Evolutionary conservation across 2,888 invertebrate genomes (phyloP), one percentile per base, ranked within the genome.

Genomic region (Halictus ligatus): DNA sequence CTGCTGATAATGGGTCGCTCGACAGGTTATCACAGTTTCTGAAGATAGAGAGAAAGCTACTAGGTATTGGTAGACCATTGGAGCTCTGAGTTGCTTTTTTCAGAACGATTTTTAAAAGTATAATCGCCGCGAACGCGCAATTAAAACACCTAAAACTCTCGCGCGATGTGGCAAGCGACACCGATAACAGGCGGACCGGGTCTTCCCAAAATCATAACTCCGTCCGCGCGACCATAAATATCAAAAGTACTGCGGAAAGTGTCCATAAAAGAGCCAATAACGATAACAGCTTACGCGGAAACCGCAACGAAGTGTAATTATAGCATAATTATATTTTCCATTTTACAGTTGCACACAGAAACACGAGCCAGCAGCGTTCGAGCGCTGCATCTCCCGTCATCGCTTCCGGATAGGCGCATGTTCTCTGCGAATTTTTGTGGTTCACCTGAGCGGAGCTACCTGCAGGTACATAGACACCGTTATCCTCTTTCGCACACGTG

Each of bases 281-380:
- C 67, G 67, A 21, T 29, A 21, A 21, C 67, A 21, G 67, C 8
- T 10, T 35, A 21, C 35, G 35, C 35, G 67, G 67, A 67, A 35
- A 29, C 29, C 29, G 67, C 67, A 18, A 21, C 67, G 35, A 35
- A 21, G 15, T 15, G 18, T 35, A 67, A 67, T 67, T 67, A 64
- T 64, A 25, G 64, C 64, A 29, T 29, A 64, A 64, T 64, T 64
- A 64, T 64, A 64, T 64, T 64, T 64, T 64, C 64, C 15, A 64
- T 64, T 29, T 64, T 29, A 64, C 64, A 29, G 64, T 64, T 6
- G 64, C 25, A 7, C 29, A 29, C 21, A n/a, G 64, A 29, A 67
- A 67, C 35, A 67, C 67, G 67, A 35, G 35, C 18, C 67, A 21
- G 29, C 29, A 29, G 1, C 29, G 29, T 64, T 15, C 12, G 6